These are phyloP conservation scores for Periplaneta americana DNA, from an alignment of 1,140 invertebrate species.

Conservation along the genomic window DNA sequence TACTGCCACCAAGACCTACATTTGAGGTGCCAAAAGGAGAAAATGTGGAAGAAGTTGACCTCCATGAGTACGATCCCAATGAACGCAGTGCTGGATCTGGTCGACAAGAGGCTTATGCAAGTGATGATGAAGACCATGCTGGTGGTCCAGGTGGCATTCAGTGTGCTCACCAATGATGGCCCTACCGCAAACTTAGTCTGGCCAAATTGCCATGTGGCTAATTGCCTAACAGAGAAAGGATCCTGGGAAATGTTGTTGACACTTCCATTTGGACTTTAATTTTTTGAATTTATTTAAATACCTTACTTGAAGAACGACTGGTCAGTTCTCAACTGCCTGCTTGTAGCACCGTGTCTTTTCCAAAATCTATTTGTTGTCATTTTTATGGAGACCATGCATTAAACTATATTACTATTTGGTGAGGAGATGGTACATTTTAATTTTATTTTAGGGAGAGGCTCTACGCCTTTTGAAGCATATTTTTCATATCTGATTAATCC, in stretches of 20 bases:
- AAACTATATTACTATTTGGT: background rate
- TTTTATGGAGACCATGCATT: background rate
- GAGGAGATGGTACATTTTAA: background rate
- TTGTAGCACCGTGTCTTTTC: background rate
- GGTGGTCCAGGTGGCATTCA: constrained; percentile 52
- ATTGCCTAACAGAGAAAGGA: background rate
- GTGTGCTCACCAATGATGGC: constrained; percentile 61
- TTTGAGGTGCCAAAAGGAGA: constrained; percentile 64
- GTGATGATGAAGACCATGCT: constrained; percentile 59
- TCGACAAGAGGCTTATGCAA: constrained; percentile 57
- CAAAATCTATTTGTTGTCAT: background rate
- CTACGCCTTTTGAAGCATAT: background rate
- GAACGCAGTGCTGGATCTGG: constrained; percentile 33
- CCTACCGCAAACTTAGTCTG: background rate
- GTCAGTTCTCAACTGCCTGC: background rate
- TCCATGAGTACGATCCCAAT: constrained; percentile 65
- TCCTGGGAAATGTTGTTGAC: background rate
- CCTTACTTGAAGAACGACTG: background rate
- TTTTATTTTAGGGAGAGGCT: background rate
- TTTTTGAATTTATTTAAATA: background rate
- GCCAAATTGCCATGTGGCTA: background rate
- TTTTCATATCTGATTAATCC: background rate
- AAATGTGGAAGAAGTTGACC: constrained; percentile 75
- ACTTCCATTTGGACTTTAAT: background rate
- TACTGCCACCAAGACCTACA: constrained; percentile 60